A percentile compares a stretch with the other conserved stretches of the same genome.
Evolutionary conservation across 2,888 invertebrate genomes (phyloP).

Genomic region (Masnerella sp.): DNA sequence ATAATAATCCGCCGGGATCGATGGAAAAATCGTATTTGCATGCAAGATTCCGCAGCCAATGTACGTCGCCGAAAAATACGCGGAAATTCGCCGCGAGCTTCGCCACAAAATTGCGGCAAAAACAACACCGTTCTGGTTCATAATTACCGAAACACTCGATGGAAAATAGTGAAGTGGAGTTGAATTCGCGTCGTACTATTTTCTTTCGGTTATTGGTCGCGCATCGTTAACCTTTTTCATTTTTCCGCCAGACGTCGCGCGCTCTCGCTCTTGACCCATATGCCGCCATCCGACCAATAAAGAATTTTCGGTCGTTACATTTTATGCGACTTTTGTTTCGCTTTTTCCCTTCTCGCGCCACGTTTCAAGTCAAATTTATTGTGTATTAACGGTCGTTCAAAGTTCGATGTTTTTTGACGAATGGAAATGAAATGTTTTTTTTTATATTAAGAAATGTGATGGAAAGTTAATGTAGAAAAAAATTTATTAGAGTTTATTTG

Average conservation of each 20-base stretch:
- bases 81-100: no score
- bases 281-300: conserved; percentile 20
- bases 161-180: conserved; percentile 4
- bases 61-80: no score
- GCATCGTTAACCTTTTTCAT: conserved; percentile 46
- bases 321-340: conserved; percentile 17
- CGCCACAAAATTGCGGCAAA: no score
- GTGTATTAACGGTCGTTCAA: no score
- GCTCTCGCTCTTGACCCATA: conserved; percentile 47
- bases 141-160: conserved; percentile 15
- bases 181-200: conserved; percentile 25
- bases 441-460: no score
- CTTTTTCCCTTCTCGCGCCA: no score
- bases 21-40: conserved; percentile 8
- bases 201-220: conserved; percentile 43
- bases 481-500: no score
- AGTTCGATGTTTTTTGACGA: no score
- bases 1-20: neutral
- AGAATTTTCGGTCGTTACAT: conserved; percentile 26
- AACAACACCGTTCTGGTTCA: no score
- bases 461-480: no score
- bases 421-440: no score
- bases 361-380: no score
- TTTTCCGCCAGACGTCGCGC: conserved; percentile 29
- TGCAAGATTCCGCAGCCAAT: conserved; percentile 3